Conservation (phyloP, 2,888 invertebrate genomes). For the Rhagophthalmus giganteus region DNA sequence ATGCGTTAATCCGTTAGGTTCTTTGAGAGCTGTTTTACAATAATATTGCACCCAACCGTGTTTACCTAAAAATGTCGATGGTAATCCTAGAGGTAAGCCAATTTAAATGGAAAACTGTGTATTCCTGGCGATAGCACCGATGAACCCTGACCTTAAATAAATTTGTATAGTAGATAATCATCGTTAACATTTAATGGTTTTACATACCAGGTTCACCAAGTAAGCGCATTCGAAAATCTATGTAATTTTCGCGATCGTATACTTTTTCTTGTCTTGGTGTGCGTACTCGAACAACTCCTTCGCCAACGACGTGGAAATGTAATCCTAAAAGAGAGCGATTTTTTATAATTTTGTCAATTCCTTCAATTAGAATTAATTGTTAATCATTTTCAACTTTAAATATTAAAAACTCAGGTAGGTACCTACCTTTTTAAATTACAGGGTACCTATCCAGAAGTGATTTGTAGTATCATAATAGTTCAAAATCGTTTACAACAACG, state of each 20-base stretch:
- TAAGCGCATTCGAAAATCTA: slow-evolving; percentile 91
- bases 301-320: slow-evolving; percentile 92
- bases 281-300: slow-evolving; percentile 87
- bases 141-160: slow-evolving; percentile 71
- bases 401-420: too few species aligned
- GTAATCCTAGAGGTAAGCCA: slow-evolving; percentile 88
- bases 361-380: too few species aligned
- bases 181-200: slow-evolving; percentile 2
- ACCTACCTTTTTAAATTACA: too few species aligned
- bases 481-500: too few species aligned
- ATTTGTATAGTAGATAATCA: too few species aligned
- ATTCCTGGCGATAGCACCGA: slow-evolving; percentile 88
- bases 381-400: too few species aligned
- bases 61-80: slow-evolving; percentile 90
- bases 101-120: slow-evolving; percentile 92
- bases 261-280: slow-evolving; percentile 82
- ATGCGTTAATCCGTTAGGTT: slow-evolving; percentile 86
- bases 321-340: slow-evolving; percentile 79
- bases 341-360: too few species aligned
- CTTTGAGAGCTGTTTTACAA: slow-evolving; percentile 86
- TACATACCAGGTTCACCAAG: slow-evolving; percentile 79
- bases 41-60: slow-evolving; percentile 96
- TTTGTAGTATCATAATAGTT: too few species aligned
- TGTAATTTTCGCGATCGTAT: slow-evolving; percentile 91
- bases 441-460: too few species aligned